Base-by-base conservation (phyloP, 2,113 vertebrate species). In the Tetrax tetrax region DNA sequence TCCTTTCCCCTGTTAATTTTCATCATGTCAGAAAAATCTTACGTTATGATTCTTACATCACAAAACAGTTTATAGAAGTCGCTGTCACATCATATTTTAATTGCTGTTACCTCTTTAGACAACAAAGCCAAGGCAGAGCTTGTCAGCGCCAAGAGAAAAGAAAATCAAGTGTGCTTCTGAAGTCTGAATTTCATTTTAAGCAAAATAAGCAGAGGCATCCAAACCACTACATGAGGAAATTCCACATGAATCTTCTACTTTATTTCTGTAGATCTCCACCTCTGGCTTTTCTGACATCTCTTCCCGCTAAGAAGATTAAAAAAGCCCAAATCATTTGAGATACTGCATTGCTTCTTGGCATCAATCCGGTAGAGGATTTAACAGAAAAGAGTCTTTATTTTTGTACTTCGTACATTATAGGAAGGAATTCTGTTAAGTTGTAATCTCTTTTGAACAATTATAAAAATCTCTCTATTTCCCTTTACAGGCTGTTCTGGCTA, bases 341-440 rank as follows among this genome's bases (percentile, higher is more conserved):
- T 93, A 92, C 6, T 92, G 74, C 71, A 90, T 59, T 79, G 53
- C 88, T 94, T 91, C 87, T 95, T 89, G 90, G 88, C 93, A 89
- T 82, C 92, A 93, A n/a, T 95, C 81, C 91, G 57, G 41, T 54
- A 48, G 53, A 91, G 76, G 94, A 90, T 69, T 93, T 94, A 93
- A 95, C 57, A 90, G 84, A 93, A 95, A 91, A 90, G 79, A 95
- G 70, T n/a, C 59, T 95, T 93, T 95, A 93, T 93, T 94, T 96
- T 78, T 85, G 63, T 59, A 90, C 81, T 89, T 95, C 74, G 38
- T 75, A 84, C 3, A 1, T 75, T 84, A 94, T 10, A 79, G 80
- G 82, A 74, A 37, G 64, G 83, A 91, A 86, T 86, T 96, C 66
- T 93, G 76, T 78, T 87, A 82, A 89, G 59, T 37, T 89, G 85